These are phyloP conservation scores for Cyclopterus lumpus DNA, from an alignment of 2,797 vertebrate species.

Conservation along the genomic window DNA sequence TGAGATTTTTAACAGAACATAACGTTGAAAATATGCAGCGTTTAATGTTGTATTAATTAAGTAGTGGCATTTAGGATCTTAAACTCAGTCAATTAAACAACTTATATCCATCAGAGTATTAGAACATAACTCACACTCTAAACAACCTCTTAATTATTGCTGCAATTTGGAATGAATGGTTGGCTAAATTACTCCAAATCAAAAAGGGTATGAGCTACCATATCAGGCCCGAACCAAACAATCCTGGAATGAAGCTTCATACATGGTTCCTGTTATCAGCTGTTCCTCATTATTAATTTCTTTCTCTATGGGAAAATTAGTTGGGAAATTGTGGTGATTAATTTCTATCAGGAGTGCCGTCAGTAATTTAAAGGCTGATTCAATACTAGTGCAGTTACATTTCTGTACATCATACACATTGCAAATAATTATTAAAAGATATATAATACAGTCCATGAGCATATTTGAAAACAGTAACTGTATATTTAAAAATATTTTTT, in stretches of 20 bases:
- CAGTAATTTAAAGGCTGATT: conserved; percentile 60
- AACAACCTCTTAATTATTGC: conserved; percentile 65
- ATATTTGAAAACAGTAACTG: conserved; percentile 8
- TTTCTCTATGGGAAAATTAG: conserved; percentile 79
- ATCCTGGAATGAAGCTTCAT: conserved; percentile 61
- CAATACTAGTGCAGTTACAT: conserved; percentile 45
- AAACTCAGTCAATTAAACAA: conserved; percentile 47
- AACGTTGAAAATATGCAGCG: not conserved
- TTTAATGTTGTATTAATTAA: conserved; percentile 40
- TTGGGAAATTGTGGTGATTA: conserved; percentile 70
- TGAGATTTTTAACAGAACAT: not conserved
- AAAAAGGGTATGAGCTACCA: conserved; percentile 57
- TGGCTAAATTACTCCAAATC: conserved; percentile 65
- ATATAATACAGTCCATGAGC: conserved; percentile 1
- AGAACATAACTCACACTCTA: conserved; percentile 34
- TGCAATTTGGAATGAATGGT: conserved; percentile 65
- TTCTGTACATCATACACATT: conserved; percentile 29
- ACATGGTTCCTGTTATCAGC: conserved; percentile 76
- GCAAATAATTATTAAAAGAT: conserved; percentile 30
- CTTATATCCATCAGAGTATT: conserved; percentile 36
- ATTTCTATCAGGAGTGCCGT: conserved; percentile 61
- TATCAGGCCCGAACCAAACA: conserved; percentile 65
- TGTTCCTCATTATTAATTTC: conserved; percentile 73
- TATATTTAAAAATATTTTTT: conserved; percentile 6
- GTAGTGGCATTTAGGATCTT: conserved; percentile 16